Conservation (phyloP, 2,888 invertebrate genomes). For the Catocala sponsa region DNA sequence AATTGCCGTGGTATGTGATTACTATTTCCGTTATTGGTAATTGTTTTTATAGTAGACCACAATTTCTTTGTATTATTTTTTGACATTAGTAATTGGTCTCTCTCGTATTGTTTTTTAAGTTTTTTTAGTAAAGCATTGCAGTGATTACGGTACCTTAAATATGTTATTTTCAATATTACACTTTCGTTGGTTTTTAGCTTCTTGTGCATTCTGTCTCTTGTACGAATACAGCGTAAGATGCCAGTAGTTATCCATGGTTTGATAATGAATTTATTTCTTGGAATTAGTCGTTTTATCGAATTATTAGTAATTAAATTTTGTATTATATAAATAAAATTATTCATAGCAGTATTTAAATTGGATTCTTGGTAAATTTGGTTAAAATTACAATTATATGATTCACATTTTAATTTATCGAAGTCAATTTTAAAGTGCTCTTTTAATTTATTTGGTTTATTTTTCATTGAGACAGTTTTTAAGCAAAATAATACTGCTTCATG, state of each 20-base stretch:
- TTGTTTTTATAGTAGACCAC: slow-evolving; percentile 9
- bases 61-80: slow-evolving; percentile 7
- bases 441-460: neutral
- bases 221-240: neutral
- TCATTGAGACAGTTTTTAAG: neutral
- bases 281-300: neutral
- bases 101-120: neutral
- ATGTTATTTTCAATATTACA: neutral
- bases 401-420: neutral
- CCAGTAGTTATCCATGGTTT: slow-evolving; percentile 3
- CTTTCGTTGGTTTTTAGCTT: neutral
- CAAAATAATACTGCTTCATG: slow-evolving; percentile 12
- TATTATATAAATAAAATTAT: slow-evolving; percentile 1
- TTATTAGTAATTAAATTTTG: neutral
- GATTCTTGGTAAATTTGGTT: neutral
- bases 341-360: slow-evolving; percentile 3
- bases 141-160: neutral
- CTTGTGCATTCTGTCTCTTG: slow-evolving; percentile 3
- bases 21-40: slow-evolving; percentile 7
- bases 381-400: neutral
- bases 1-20: slow-evolving; percentile 8
- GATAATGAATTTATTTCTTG: neutral
- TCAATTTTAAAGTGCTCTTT: neutral
- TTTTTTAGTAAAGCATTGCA: slow-evolving; percentile 6
- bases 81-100: neutral